These are phyloP conservation scores for Molorchus minor DNA, from an alignment of 2,888 invertebrate genomes.

Conservation along the genomic window DNA sequence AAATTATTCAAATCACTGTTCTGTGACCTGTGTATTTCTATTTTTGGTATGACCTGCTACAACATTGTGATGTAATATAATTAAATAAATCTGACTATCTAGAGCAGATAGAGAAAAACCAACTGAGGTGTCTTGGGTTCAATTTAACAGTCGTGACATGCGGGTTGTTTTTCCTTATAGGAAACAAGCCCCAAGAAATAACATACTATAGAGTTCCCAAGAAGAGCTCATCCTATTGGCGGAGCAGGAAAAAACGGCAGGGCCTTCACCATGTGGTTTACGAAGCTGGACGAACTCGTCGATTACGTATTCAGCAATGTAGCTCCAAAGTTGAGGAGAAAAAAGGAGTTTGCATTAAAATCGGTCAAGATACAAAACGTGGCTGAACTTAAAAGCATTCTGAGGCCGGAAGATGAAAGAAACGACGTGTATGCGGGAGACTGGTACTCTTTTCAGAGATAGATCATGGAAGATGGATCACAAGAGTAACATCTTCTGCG, in stretches of 20 bases:
- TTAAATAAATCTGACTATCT: no score
- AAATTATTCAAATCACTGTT: no score
- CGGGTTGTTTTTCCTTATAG: not conserved
- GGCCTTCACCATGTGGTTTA: slow-evolving; percentile 56
- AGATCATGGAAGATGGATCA: slow-evolving; percentile 58
- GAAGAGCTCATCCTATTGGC: slow-evolving; percentile 51
- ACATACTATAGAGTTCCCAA: slow-evolving; percentile 28
- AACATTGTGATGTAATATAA: no score
- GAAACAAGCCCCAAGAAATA: no score
- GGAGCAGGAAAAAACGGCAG: no score
- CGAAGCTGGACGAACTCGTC: slow-evolving; percentile 50
- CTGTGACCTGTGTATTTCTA: not conserved
- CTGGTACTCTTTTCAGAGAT: slow-evolving; percentile 60
- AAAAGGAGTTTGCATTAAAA: slow-evolving; percentile 48
- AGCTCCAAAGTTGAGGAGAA: slow-evolving; percentile 49
- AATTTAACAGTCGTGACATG: not conserved
- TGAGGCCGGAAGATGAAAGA: slow-evolving; percentile 47
- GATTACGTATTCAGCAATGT: slow-evolving; percentile 56
- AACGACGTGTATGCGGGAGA: slow-evolving; percentile 51
- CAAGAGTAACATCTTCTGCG: no score
- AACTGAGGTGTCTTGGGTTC: no score
- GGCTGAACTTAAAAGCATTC: slow-evolving; percentile 47
- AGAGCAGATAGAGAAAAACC: no score
- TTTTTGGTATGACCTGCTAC: no score
- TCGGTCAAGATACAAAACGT: slow-evolving; percentile 49